phyloP scores from a whole-genome alignment of 2,888 invertebrate species.

The Erebia ligea region DNA sequence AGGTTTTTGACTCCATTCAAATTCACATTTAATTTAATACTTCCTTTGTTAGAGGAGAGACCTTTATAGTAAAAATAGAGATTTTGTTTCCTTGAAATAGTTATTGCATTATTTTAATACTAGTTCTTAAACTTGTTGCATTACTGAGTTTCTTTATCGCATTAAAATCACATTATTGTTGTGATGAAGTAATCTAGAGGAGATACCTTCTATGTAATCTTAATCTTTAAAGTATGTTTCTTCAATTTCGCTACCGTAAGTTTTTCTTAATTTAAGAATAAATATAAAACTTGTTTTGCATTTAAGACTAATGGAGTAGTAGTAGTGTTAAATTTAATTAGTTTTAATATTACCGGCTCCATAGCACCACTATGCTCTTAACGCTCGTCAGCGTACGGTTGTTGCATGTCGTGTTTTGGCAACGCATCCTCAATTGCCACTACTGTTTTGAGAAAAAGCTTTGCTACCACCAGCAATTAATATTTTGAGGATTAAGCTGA shows the following conservation, averaged over 20 bases:
- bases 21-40: not conserved
- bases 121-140: not conserved
- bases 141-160: not conserved
- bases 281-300: not conserved
- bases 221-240: not conserved
- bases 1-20: not conserved
- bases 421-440: slow-evolving; percentile 46
- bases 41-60: slow-evolving; percentile 10
- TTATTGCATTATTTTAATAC: not conserved
- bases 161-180: not conserved
- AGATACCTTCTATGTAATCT: not conserved
- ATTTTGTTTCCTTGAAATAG: not conserved
- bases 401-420: slow-evolving; percentile 56
- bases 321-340: slow-evolving; percentile 38
- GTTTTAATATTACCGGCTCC: slow-evolving; percentile 64
- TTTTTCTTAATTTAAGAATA: not conserved
- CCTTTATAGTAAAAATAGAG: not conserved
- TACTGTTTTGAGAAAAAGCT: slow-evolving; percentile 44
- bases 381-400: slow-evolving; percentile 64
- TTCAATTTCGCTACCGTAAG: not conserved
- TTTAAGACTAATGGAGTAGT: slow-evolving; percentile 25
- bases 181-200: not conserved
- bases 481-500: slow-evolving; percentile 31
- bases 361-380: slow-evolving; percentile 80
- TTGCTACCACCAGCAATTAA: slow-evolving; percentile 33